phyloP scores from a whole-genome alignment of 2,888 invertebrate species.

The Dasysyrphus tricinctus region DNA sequence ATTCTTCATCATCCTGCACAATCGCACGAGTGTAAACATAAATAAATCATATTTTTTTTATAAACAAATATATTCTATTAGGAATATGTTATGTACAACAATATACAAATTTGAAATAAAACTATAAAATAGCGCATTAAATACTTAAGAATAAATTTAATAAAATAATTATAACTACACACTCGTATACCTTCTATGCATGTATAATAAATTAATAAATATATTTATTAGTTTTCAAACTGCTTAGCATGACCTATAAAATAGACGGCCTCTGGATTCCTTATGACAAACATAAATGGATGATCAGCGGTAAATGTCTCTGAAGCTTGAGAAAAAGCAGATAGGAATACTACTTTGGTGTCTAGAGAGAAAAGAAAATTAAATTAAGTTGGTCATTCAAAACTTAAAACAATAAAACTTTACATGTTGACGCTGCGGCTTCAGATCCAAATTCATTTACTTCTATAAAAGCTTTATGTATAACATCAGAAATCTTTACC shows the following conservation, averaged over 20 bases:
- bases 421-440: constrained; percentile 84
- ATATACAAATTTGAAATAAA: no score
- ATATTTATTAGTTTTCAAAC: not conserved
- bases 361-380: constrained; percentile 11
- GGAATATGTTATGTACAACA: no score
- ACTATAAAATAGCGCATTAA: not conserved
- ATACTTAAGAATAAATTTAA: not conserved
- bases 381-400: not conserved
- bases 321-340: constrained; percentile 20
- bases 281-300: constrained; percentile 65
- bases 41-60: no score
- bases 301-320: constrained; percentile 53
- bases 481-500: constrained; percentile 87
- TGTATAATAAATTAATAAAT: not conserved
- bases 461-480: constrained; percentile 94
- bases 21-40: no score
- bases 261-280: constrained; percentile 44
- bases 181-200: no score
- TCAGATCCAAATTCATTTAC: constrained; percentile 95
- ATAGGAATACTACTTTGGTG: constrained; percentile 37
- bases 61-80: no score
- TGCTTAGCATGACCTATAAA: constrained; percentile 54
- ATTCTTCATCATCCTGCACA: no score
- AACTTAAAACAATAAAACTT: not conserved
- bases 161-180: not conserved